Percentiles rank a stretch among this genome's conserved stretches.
phyloP scores from a whole-genome alignment of 2,797 vertebrate genomes.

The Arctocebus calabarensis region DNA sequence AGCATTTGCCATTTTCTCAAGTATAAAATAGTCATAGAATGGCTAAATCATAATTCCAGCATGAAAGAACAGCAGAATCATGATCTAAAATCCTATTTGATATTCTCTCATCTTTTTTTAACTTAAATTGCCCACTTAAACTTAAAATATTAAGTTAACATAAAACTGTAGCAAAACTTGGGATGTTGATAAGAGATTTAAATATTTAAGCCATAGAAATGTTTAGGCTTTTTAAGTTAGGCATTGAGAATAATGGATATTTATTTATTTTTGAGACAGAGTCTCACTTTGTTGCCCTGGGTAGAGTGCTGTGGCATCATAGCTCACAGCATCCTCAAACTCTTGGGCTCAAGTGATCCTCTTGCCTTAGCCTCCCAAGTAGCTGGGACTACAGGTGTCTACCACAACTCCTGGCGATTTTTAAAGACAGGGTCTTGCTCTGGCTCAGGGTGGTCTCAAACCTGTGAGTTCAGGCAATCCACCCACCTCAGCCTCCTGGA shows the following conservation, averaged over 20 bases:
- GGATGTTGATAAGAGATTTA: slow-evolving; percentile 31
- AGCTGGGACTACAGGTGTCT: too few species aligned
- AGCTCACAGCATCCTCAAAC: too few species aligned
- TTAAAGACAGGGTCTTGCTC: too few species aligned
- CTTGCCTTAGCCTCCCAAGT: too few species aligned
- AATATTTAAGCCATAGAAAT: background rate
- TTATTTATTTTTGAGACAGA: too few species aligned
- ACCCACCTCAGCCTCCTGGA: too few species aligned
- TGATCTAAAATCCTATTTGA: background rate
- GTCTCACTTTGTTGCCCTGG: too few species aligned
- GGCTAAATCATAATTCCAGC: background rate
- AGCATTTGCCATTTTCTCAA: slow-evolving; percentile 20
- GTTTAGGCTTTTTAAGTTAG: background rate
- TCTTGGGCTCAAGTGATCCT: too few species aligned
- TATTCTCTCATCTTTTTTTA: slow-evolving; percentile 7
- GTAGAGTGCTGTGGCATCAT: too few species aligned
- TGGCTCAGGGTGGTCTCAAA: too few species aligned
- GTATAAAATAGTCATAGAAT: background rate
- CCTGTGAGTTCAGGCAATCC: too few species aligned
- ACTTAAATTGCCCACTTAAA: slow-evolving; percentile 27
- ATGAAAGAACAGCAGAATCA: background rate
- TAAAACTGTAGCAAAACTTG: slow-evolving; percentile 33
- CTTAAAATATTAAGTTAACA: slow-evolving; percentile 28
- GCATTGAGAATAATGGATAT: background rate
- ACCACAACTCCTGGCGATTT: too few species aligned